Percentiles rank a stretch among this genome's conserved stretches.
These are phyloP conservation scores for Propithecus coquereli DNA, from an alignment of 2,113 vertebrate genomes.

Conservation along the genomic window DNA sequence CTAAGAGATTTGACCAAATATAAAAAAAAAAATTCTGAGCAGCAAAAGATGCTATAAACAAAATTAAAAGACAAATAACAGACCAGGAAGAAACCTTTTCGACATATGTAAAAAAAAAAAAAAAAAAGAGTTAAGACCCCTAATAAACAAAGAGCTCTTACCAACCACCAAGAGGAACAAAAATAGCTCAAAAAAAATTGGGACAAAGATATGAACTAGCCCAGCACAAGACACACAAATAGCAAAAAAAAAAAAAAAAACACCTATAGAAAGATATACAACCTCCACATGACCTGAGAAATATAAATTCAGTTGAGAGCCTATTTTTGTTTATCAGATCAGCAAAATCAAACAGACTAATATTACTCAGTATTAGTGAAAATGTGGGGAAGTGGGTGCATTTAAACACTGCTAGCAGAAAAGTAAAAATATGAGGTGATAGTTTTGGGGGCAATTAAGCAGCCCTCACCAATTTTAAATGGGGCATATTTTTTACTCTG, in stretches of 20 bases:
- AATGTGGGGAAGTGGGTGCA: fast-evolving
- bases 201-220: background rate
- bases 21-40: background rate
- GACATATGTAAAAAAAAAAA: background rate
- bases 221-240: background rate
- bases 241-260: background rate
- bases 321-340: background rate
- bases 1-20: background rate
- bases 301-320: background rate
- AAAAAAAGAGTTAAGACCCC: background rate
- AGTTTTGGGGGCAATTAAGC: background rate
- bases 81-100: background rate
- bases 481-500: background rate
- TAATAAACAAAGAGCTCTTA: background rate
- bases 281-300: background rate
- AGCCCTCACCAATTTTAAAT: background rate
- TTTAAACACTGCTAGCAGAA: background rate
- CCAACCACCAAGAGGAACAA: background rate
- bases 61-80: background rate
- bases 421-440: background rate
- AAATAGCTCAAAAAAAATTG: background rate
- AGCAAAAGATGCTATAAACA: background rate
- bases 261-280: background rate
- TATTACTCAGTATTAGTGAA: background rate
- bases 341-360: background rate